A percentile compares a stretch with the other conserved stretches of the same genome.
Conservation (phyloP, 2,797 vertebrate genomes). For the Hirundo rustica region DNA sequence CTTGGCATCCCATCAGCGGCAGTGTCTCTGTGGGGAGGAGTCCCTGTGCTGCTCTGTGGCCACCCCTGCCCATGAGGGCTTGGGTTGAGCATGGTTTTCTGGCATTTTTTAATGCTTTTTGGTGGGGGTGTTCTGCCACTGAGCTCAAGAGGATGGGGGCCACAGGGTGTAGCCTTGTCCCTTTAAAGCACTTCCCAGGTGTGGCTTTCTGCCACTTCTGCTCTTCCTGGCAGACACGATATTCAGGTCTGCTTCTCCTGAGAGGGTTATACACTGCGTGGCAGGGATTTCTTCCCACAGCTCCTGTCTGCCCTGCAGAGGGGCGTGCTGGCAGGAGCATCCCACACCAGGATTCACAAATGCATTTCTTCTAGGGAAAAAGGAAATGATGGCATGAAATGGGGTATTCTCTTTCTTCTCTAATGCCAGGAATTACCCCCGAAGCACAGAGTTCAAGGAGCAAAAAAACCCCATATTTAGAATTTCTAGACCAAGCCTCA, state of each 20-base stretch:
- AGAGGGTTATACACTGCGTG: rapidly evolving
- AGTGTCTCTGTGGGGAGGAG: neutral
- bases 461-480: neutral
- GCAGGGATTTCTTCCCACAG: neutral
- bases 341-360: neutral
- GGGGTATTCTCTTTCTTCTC: neutral
- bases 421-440: neutral
- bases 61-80: neutral
- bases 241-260: neutral
- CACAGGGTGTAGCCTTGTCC: neutral
- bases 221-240: neutral
- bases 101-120: neutral
- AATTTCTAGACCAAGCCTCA: neutral
- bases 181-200: neutral
- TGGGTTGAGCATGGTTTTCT: neutral
- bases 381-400: neutral
- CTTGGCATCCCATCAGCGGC: rapidly evolving
- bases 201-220: neutral
- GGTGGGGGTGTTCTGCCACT: neutral
- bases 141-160: neutral
- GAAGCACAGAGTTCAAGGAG: neutral
- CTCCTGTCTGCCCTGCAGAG: neutral
- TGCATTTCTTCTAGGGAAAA: neutral
- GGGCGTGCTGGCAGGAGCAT: neutral
- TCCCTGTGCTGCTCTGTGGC: neutral